Base-by-base conservation (phyloP, 2,797 vertebrate species). In the Sebastes itinus region DNA sequence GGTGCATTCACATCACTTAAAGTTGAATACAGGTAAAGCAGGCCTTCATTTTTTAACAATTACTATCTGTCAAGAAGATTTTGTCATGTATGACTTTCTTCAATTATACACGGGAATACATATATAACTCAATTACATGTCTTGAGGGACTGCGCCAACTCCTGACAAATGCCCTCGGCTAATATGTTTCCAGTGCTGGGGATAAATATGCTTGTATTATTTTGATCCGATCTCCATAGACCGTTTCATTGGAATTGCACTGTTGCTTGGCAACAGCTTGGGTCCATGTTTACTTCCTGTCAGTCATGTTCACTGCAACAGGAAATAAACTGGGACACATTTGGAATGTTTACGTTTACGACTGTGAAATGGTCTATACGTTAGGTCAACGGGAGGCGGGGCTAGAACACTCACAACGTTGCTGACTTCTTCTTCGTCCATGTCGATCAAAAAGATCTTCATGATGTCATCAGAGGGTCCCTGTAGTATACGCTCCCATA, bases 361-460 rank as follows among this genome's bases (percentile, higher is more conserved):
- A 46, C 42, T 46, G 42, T 46, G 42, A 46, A 46, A 46, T 46
- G 14, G 6, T 18, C 16, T 18, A 46, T 46, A 7, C 42, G 42
- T 46, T 46, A 46, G 42, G 0, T 0, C 38, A 0, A 0, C 16
- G 14, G 42, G 42, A 46, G 42, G 16, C 3, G 42, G 42, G 42
- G 42, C 0, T 7, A 60, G 7, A 1, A 6, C 30, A 82, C 96
- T 3, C 95, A 99, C 98, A 59, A 98, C 97, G 66, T 95, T 95
- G 94, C 97, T 99, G 62, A 99, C 96, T 96, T 99, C 98, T 77
- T 97, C 95, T 78, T 96, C 96, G 0, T 97, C 95, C 70, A 94
- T 92, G 87, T 99, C 97, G 97, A 99, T 98, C 77, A 99, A 94
- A 69, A 98, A 99, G 71, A 99, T 96, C 85, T 92, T 97, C 90